Evolutionary conservation across 2,797 vertebrate genomes (phyloP).

Genomic region (Mallotus villosus): DNA sequence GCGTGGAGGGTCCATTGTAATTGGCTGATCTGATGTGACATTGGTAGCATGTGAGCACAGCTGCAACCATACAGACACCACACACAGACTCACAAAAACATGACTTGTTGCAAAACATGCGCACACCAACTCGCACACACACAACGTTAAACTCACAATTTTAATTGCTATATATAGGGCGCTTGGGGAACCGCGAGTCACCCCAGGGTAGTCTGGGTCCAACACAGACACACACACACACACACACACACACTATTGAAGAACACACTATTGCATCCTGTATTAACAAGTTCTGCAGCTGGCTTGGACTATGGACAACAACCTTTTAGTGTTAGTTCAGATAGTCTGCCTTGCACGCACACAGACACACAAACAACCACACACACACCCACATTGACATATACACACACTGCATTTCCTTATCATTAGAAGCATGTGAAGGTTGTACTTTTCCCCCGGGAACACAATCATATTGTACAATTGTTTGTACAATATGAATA

Average conservation of each 20-base stretch:
- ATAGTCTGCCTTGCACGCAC: background rate
- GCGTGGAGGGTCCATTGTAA: too few relatives aligned
- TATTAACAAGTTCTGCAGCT: slow-evolving; percentile 31
- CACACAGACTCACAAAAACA: slow-evolving; percentile 16
- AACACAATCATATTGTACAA: background rate
- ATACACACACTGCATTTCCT: slow-evolving; percentile 1
- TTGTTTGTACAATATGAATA: too few relatives aligned
- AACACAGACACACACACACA: background rate
- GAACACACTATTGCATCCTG: slow-evolving; percentile 18
- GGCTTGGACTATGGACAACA: slow-evolving; percentile 6
- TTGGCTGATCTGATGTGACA: background rate
- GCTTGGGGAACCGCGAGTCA: background rate
- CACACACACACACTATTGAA: background rate
- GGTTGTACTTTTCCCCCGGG: too few relatives aligned
- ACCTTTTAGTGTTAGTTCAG: slow-evolving; percentile 1
- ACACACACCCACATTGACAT: background rate
- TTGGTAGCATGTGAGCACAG: background rate
- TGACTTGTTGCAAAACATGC: too few relatives aligned
- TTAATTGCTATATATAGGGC: too few relatives aligned
- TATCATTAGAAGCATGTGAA: too few relatives aligned
- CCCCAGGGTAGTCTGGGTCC: background rate
- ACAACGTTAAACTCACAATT: too few relatives aligned
- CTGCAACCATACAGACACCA: background rate
- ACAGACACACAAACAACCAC: background rate
- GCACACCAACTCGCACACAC: too few relatives aligned